Base-by-base conservation (phyloP, 2,888 invertebrate species). In the Nomada fucata region DNA sequence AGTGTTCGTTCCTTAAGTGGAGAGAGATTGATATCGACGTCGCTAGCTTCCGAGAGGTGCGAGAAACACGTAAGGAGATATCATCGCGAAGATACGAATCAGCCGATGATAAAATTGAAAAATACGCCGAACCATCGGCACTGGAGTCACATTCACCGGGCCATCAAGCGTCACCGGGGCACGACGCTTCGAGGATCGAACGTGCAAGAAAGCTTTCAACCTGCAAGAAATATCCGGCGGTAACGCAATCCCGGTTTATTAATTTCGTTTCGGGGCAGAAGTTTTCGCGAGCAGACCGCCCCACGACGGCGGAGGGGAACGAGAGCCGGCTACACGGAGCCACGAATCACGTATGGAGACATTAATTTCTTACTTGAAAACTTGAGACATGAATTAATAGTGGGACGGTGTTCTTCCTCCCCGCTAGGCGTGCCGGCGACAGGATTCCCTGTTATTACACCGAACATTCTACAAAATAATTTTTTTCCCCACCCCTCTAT, bases 401-500 rank as follows among this genome's bases (percentile, higher is more conserved):
- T 82, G 82, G 82, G 85, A 86, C 84, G 88, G 85, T 86, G 88
- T 88, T 87, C 86, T 84, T 86, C 88, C 77, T 36, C 67, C 67
- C 79, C 71, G n/a, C 88, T 85, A 86, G 88, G 88, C 87, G 85
- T 86, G 85, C 86, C 87, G 88, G 87, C 88, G 91, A 91, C 91
- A 90, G 89, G 88, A 90, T 91, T 90, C 90, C 87, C 88, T 89
- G 89, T 90, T 91, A 91, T 91, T 91, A 91, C 89, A 87, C 87
- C 89, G 86, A 89, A 91, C 89, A 89, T 91, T 91, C 90, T 90
- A 89, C 89, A 90, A 91, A 91, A 91, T 90, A 90, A 91, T 91
- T 91, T 91, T 91, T 90, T 89, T 72, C 69, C 53, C 36, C 44
- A 18, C 53, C 50, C 29, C 23, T 7, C 18, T 44, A 1, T 15